Evolutionary conservation across 1,140 invertebrate genomes (phyloP).

Genomic region (Atta cephalotes): DNA sequence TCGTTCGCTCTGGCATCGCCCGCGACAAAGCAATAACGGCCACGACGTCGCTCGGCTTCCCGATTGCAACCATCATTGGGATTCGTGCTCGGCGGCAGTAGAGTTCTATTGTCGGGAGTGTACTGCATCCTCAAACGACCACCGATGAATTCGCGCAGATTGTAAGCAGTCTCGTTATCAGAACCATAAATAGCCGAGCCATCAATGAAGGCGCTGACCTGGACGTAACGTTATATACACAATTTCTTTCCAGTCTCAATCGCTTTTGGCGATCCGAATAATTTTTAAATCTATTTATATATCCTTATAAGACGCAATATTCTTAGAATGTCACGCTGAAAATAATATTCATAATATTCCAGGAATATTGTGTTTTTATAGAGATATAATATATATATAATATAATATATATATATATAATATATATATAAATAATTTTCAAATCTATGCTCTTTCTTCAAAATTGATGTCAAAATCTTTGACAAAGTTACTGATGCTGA

Average conservation of each 20-base stretch:
- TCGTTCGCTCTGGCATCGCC: conserved; percentile 93
- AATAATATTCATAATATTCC: too few species aligned
- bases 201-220: conserved; percentile 94
- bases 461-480: too few species aligned
- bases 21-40: conserved; percentile 92
- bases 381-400: too few species aligned
- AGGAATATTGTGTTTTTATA: too few species aligned
- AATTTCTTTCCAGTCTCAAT: not conserved
- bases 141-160: conserved; percentile 87
- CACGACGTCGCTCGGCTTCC: conserved; percentile 88
- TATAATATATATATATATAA: too few species aligned
- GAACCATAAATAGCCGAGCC: conserved; percentile 95
- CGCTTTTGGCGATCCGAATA: not conserved
- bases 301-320: too few species aligned
- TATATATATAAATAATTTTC: too few species aligned
- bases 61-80: conserved; percentile 92
- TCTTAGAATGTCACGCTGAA: too few species aligned
- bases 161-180: conserved; percentile 85
- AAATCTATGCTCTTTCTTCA: too few species aligned
- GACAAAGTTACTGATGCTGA: too few species aligned
- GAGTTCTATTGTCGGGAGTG: conserved; percentile 88
- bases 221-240: conserved; percentile 32
- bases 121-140: conserved; percentile 89
- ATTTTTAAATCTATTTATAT: not conserved
- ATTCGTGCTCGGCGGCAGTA: conserved; percentile 91